These are phyloP conservation scores for Ictalurus furcatus DNA, from an alignment of 2,113 vertebrate species.

Conservation along the genomic window DNA sequence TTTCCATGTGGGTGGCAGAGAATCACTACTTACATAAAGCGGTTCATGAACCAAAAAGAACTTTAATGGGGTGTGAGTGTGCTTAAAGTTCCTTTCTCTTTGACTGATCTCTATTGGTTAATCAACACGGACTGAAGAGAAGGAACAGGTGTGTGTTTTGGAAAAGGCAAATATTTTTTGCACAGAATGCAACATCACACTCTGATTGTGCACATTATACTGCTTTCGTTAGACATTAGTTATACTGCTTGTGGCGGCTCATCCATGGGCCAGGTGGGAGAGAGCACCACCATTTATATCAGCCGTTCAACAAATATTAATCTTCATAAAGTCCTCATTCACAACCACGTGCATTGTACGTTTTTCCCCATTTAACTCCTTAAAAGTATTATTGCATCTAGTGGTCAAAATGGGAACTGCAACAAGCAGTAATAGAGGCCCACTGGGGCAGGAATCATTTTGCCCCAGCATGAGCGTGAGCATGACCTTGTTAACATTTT, in stretches of 20 bases:
- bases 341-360: not conserved
- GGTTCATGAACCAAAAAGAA: not conserved
- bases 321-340: not conserved
- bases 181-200: not conserved
- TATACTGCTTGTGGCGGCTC: not conserved
- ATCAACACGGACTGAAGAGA: not conserved
- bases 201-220: not conserved
- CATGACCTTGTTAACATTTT: not conserved
- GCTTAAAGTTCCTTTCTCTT: not conserved
- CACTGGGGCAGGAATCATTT: not conserved
- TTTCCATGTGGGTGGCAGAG: too few species aligned
- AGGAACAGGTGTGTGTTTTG: not conserved
- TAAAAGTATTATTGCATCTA: not conserved
- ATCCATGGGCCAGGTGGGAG: not conserved
- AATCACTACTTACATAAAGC: not conserved
- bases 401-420: not conserved
- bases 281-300: not conserved
- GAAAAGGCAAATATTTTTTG: not conserved
- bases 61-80: not conserved
- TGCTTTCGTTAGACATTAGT: not conserved
- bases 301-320: not conserved
- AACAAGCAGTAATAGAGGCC: not conserved
- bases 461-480: too few species aligned
- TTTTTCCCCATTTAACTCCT: not conserved
- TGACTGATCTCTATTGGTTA: not conserved